Percentiles rank a stretch among this genome's conserved stretches.
These are phyloP conservation scores for human DNA, from an alignment of 2,113 vertebrate genomes.

Conservation along the genomic window DNA sequence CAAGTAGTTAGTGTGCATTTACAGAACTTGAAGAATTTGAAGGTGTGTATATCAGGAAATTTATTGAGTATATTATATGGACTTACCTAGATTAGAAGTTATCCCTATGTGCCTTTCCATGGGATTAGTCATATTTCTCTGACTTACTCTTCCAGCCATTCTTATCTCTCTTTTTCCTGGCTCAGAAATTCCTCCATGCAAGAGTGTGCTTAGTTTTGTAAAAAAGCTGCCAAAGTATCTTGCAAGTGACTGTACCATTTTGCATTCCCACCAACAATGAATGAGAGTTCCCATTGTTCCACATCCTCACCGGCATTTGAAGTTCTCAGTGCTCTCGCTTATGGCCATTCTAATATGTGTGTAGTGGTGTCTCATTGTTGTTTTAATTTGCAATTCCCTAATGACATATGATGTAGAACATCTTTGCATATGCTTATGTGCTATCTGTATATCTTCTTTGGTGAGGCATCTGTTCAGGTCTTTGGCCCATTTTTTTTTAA, in stretches of 20 bases:
- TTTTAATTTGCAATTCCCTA: neutral
- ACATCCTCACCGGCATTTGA: neutral
- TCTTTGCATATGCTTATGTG: neutral
- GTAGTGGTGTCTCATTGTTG: neutral
- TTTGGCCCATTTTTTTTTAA: neutral
- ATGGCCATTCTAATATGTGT: neutral
- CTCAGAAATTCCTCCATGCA: neutral
- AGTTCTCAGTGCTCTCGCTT: neutral
- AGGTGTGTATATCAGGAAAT: neutral
- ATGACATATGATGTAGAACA: neutral
- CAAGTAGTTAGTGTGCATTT: neutral
- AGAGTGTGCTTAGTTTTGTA: neutral
- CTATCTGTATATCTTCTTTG: neutral
- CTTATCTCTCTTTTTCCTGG: neutral
- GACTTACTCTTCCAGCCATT: neutral
- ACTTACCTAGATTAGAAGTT: neutral
- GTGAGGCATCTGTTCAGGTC: neutral
- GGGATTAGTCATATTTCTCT: neutral
- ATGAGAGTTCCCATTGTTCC: neutral
- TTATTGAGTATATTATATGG: neutral
- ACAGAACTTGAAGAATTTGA: neutral
- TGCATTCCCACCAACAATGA: neutral
- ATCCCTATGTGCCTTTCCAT: neutral
- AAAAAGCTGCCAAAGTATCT: neutral
- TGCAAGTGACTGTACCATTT: neutral